A percentile compares a stretch with the other conserved stretches of the same genome.
These are phyloP conservation scores for Corvus cornix DNA, from an alignment of 2,113 vertebrate genomes.

Conservation along the genomic window DNA sequence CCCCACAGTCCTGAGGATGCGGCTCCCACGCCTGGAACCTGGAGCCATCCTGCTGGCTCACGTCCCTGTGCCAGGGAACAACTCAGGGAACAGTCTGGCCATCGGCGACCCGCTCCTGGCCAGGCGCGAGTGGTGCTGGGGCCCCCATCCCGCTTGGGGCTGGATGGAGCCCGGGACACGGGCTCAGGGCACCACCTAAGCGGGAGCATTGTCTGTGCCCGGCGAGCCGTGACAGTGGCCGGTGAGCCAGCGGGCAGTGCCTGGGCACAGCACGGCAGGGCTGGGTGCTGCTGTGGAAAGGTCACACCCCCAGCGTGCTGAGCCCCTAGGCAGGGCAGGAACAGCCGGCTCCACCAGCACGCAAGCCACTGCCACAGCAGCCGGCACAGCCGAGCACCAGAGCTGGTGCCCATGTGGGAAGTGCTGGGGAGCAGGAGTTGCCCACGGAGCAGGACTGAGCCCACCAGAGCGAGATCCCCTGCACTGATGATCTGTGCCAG, in stretches of 20 bases:
- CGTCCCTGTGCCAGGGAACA: background rate
- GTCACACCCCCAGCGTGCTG: accelerated
- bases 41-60: accelerated
- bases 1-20: accelerated
- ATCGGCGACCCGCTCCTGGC: background rate
- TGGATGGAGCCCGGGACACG: background rate
- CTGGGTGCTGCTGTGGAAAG: accelerated
- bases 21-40: accelerated
- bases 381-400: background rate
- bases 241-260: accelerated
- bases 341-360: accelerated
- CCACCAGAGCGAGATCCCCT: accelerated
- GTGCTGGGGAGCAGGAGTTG: accelerated
- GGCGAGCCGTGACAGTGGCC: accelerated
- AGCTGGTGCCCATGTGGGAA: accelerated
- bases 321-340: background rate
- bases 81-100: accelerated
- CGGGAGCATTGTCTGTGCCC: background rate
- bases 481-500: background rate
- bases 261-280: background rate
- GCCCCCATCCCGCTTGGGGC: background rate
- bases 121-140: accelerated
- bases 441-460: background rate
- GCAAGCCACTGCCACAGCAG: background rate
- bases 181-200: accelerated